Conservation (phyloP, 2,797 vertebrate genomes). For the Siniperca obscura region DNA sequence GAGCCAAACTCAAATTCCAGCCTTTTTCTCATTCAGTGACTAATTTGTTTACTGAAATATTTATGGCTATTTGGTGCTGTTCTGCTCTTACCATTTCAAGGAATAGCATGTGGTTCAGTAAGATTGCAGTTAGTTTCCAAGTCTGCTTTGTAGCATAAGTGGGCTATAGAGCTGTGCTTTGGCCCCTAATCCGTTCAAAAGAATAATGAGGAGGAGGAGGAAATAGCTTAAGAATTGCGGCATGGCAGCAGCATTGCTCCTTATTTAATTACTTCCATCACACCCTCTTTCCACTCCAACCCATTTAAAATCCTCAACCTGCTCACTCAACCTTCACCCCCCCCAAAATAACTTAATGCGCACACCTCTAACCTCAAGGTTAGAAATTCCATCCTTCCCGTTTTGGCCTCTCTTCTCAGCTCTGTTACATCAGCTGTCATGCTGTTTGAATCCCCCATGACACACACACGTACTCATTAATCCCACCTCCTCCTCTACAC, state of each 20-base stretch:
- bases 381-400: slow-evolving; percentile 50
- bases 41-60: slow-evolving; percentile 21
- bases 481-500: slow-evolving; percentile 15
- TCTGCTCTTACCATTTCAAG: slow-evolving; percentile 30
- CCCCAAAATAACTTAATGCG: slow-evolving; percentile 33
- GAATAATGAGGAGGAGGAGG: slow-evolving; percentile 67
- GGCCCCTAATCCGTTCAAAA: slow-evolving; percentile 69
- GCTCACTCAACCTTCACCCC: slow-evolving; percentile 42
- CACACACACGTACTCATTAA: slow-evolving; percentile 32
- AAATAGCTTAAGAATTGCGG: slow-evolving; percentile 68
- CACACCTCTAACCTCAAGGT: slow-evolving; percentile 65
- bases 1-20: not conserved
- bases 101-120: slow-evolving; percentile 46
- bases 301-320: slow-evolving; percentile 54
- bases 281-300: slow-evolving; percentile 53
- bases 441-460: slow-evolving; percentile 38
- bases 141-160: slow-evolving; percentile 54
- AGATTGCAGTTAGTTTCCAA: slow-evolving; percentile 57
- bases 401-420: slow-evolving; percentile 35
- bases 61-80: not conserved
- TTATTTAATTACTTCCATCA: slow-evolving; percentile 82
- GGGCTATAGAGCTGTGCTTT: slow-evolving; percentile 51
- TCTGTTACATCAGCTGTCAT: slow-evolving; percentile 59
- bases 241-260: slow-evolving; percentile 55
- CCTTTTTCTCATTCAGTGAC: slow-evolving; percentile 2